phyloP scores from a whole-genome alignment of 2,113 vertebrate species.

The Fulmarus glacialis region DNA sequence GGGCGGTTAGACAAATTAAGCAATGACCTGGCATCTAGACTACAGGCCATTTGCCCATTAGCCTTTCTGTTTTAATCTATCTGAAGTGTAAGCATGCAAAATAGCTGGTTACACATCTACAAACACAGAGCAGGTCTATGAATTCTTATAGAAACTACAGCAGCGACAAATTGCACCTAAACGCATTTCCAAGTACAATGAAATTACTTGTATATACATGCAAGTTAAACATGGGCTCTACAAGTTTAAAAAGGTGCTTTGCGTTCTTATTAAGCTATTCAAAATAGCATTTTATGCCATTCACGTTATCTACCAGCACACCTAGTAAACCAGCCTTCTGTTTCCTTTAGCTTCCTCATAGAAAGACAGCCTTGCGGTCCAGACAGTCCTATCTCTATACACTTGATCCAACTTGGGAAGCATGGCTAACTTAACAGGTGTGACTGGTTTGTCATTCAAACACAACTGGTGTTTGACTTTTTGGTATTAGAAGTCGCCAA shows the following conservation, averaged over 20 bases:
- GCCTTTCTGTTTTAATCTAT: neutral
- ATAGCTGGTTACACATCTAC: neutral
- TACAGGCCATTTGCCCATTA: neutral
- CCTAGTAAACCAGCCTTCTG: neutral
- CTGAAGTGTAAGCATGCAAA: neutral
- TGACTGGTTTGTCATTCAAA: neutral
- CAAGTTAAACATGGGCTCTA: neutral
- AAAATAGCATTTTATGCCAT: neutral
- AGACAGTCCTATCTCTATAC: accelerated
- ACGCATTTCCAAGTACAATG: neutral
- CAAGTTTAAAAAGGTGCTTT: neutral
- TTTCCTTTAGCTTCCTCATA: neutral
- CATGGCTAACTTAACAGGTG: neutral
- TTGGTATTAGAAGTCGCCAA: neutral
- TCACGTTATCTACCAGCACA: neutral
- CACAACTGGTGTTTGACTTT: neutral
- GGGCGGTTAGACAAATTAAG: neutral
- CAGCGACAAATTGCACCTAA: neutral
- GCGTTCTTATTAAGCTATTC: neutral
- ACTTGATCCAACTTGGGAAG: neutral
- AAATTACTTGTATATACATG: neutral
- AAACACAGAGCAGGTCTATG: neutral
- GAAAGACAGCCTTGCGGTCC: neutral
- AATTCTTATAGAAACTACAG: neutral
- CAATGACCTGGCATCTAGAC: neutral